Base-by-base conservation (phyloP, 1,140 invertebrate species). In the Cydia pomonella region DNA sequence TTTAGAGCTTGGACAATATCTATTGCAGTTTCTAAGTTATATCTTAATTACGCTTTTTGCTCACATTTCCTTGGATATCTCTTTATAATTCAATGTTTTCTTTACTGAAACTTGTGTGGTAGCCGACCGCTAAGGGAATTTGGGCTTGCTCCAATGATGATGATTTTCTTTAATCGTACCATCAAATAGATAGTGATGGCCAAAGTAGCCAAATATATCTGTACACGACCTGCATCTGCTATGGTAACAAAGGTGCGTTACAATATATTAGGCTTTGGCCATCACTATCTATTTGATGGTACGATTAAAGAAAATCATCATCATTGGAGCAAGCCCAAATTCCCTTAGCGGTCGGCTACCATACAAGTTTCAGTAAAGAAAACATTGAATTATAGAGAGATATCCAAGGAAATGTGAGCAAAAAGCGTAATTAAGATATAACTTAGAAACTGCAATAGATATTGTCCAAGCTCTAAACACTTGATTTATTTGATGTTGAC, bases 361-460 rank as follows among this genome's bases (percentile, higher is more conserved):
- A 18, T n/a, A 18, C 47, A 53, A 16, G n/a, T 53, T 53, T 2
- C 4, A 53, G n/a, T n/a, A 9, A 50, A 41, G n/a, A n/a, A 50
- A 53, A 53, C n/a, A 5, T 18, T 18, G n/a, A n/a, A 53, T 53
- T 18, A 53, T 21, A 53, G 10, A 21, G n/a, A 53, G 4, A 53
- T 18, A 53, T 53, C 6, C 50, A 23, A 23, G 53, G 18, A 59
- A 23, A 59, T 59, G 53, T 59, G 21, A 23, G 53, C 53, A 59
- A 59, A 59, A 59, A 59, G 21, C 53, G 53, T 59, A 59, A 59
- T 59, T 59, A 59, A 59, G 53, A 59, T 12, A 59, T 59, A 59
- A 59, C 18, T 59, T 59, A 59, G 53, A 23, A 53, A 21, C 21
- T 59, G 53, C 53, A 23, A 12, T 59, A 23, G 18, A 53, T 18